Conservation (phyloP, 2,113 vertebrate genomes). For the Entelurus aequoreus region DNA sequence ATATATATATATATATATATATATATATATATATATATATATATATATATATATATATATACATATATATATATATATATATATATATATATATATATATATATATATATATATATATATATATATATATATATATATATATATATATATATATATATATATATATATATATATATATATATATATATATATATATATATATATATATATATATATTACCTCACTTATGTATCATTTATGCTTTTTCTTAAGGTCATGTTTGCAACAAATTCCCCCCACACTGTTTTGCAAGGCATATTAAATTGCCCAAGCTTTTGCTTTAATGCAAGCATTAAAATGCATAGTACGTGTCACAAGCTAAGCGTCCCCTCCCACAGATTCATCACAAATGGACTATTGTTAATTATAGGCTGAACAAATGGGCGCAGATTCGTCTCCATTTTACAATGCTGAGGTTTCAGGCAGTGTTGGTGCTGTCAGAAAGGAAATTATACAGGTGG, state of each 20-base stretch:
- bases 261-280: neutral
- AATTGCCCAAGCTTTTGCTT: too few species aligned
- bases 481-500: neutral
- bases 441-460: neutral
- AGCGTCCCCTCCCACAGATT: neutral
- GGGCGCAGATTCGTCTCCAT: neutral
- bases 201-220: too few species aligned
- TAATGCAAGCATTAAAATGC: neutral
- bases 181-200: too few species aligned
- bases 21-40: too few species aligned
- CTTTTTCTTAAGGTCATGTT: neutral
- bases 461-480: neutral
- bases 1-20: too few species aligned
- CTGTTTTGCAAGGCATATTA: neutral
- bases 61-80: too few species aligned
- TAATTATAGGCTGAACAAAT: slow-evolving; percentile 4
- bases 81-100: too few species aligned
- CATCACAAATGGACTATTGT: neutral
- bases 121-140: too few species aligned
- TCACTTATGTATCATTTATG: neutral
- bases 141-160: too few species aligned
- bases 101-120: too few species aligned
- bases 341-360: neutral
- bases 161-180: too few species aligned
- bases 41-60: too few species aligned